Evolutionary conservation across 1,140 invertebrate genomes (phyloP).

Genomic region (Carcinoscorpius rotundicauda): DNA sequence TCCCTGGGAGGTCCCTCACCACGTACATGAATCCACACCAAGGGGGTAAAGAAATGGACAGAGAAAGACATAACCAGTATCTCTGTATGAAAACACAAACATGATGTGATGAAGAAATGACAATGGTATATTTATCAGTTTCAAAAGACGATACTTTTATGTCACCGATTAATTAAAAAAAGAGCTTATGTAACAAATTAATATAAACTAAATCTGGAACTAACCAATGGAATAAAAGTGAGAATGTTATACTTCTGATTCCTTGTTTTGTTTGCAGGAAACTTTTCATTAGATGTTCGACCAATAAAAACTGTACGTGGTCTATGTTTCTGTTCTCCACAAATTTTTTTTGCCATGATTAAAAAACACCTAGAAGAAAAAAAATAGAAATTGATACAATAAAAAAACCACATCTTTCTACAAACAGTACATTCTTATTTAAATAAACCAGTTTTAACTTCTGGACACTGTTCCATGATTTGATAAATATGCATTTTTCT

Average conservation of each 20-base stretch:
- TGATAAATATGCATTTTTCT: too few species aligned
- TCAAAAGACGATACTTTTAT: background rate
- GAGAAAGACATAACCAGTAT: too few species aligned
- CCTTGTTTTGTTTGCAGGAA: slow-evolving; percentile 88
- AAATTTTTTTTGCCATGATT: slow-evolving; percentile 14
- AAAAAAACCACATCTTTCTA: background rate
- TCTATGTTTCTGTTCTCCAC: slow-evolving; percentile 33
- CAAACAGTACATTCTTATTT: too few species aligned
- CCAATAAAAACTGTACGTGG: slow-evolving; percentile 40
- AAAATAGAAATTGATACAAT: background rate
- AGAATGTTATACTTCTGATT: slow-evolving; percentile 99
- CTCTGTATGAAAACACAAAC: too few species aligned
- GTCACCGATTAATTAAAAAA: background rate
- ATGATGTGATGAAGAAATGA: background rate
- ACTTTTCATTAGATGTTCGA: slow-evolving; percentile 43
- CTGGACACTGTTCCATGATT: too few species aligned
- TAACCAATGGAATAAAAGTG: slow-evolving; percentile 92
- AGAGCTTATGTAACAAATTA: background rate
- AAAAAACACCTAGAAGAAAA: slow-evolving; percentile 8
- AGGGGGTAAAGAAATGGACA: too few species aligned
- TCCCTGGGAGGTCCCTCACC: too few species aligned
- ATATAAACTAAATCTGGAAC: slow-evolving; percentile 14
- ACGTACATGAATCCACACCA: too few species aligned
- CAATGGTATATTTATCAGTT: background rate
- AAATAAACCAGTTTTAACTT: too few species aligned